phyloP scores from a whole-genome alignment of 2,888 invertebrate species.

The Agonopterix heracliana region DNA sequence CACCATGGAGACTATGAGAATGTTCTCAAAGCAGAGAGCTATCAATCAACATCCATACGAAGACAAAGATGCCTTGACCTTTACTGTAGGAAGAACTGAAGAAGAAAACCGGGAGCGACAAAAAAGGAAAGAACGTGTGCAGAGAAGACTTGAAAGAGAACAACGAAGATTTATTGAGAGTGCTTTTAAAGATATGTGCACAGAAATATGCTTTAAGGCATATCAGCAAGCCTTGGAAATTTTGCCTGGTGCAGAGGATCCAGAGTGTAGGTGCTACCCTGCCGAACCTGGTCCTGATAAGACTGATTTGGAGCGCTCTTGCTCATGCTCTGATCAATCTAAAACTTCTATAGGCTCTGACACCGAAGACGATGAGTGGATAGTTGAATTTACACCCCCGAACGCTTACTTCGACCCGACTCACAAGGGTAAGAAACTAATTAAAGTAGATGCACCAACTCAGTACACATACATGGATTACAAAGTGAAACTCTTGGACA shows the following conservation, averaged over 20 bases:
- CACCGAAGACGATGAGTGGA: slow-evolving; percentile 66
- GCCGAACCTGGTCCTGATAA: slow-evolving; percentile 37
- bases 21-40: slow-evolving; percentile 43
- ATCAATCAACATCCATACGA: slow-evolving; percentile 61
- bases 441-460: slow-evolving; percentile 32
- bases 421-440: slow-evolving; percentile 43
- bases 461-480: slow-evolving; percentile 63
- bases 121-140: slow-evolving; percentile 51
- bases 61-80: slow-evolving; percentile 55
- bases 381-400: slow-evolving; percentile 68
- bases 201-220: slow-evolving; percentile 63
- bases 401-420: slow-evolving; percentile 50
- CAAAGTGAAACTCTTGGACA: slow-evolving; percentile 53
- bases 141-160: slow-evolving; percentile 52
- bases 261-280: slow-evolving; percentile 53
- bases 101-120: slow-evolving; percentile 56
- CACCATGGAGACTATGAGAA: slow-evolving; percentile 66
- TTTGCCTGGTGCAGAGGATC: slow-evolving; percentile 50
- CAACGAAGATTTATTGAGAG: slow-evolving; percentile 60
- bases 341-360: slow-evolving; percentile 40
- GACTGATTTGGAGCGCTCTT: slow-evolving; percentile 45
- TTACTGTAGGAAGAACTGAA: slow-evolving; percentile 60
- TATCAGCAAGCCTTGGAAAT: slow-evolving; percentile 64
- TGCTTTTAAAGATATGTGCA: slow-evolving; percentile 58
- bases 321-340: slow-evolving; percentile 51